Percentiles rank a stretch among this genome's conserved stretches.
phyloP scores from a whole-genome alignment of 2,113 vertebrate genomes.

The Catharus fuscescens region DNA sequence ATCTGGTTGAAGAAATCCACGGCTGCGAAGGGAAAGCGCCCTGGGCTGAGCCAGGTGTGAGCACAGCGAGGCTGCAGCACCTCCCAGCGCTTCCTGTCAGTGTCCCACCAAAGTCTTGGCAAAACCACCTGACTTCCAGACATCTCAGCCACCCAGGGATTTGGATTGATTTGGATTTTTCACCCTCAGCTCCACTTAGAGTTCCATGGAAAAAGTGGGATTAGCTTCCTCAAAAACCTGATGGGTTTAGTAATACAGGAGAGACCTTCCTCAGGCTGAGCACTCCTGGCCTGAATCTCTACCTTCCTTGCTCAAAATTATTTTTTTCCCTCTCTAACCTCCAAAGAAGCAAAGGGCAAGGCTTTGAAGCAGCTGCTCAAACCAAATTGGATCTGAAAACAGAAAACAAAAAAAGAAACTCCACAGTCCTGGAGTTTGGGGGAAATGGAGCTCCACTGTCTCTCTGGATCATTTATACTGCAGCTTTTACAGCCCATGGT shows the following conservation, averaged over 20 bases:
- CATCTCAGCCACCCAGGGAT: accelerated
- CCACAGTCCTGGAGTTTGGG: no score
- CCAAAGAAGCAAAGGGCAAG: background rate
- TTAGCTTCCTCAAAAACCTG: background rate
- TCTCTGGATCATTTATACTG: no score
- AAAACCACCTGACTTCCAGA: accelerated
- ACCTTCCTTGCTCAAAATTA: background rate
- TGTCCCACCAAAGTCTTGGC: accelerated
- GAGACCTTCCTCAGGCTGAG: background rate
- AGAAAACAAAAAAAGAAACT: background rate
- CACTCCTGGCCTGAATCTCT: no score
- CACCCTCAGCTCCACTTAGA: accelerated
- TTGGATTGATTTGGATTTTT: background rate
- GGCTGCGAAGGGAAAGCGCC: constrained; percentile 67
- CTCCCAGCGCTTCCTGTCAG: accelerated
- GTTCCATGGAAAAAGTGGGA: accelerated
- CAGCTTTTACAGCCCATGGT: no score
- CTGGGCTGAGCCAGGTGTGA: accelerated
- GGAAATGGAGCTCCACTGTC: accelerated
- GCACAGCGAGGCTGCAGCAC: background rate
- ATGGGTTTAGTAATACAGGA: background rate
- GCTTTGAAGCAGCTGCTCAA: background rate
- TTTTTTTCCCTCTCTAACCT: background rate
- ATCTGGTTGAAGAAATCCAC: constrained; percentile 99
- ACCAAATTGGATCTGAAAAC: background rate